These are phyloP conservation scores for Megaustenia siamemsis DNA, from an alignment of 2,888 invertebrate genomes.

Conservation along the genomic window DNA sequence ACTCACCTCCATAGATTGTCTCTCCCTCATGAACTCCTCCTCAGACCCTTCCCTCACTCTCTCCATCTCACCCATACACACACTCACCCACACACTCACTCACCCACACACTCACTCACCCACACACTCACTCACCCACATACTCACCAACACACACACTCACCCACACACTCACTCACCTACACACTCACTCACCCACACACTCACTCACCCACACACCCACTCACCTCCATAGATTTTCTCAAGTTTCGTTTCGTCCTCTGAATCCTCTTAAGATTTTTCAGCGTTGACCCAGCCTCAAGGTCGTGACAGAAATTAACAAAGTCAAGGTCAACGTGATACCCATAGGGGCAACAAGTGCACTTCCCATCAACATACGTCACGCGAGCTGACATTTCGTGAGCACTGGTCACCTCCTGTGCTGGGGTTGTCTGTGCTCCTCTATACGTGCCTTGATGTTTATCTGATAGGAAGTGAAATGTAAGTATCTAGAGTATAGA, in stretches of 20 bases:
- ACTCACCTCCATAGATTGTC: too few relatives aligned
- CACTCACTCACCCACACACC: too few relatives aligned
- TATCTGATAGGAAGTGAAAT: background rate
- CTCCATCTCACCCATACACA: too few relatives aligned
- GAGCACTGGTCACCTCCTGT: conserved; percentile 39
- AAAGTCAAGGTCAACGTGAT: conserved; percentile 93
- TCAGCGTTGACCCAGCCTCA: conserved; percentile 72
- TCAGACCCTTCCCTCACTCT: too few relatives aligned
- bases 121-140: too few relatives aligned
- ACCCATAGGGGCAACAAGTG: conserved; percentile 93
- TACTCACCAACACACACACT: too few relatives aligned
- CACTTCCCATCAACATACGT: conserved; percentile 81
- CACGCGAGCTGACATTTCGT: background rate
- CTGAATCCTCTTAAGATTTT: conserved; percentile 81
- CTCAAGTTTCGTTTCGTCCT: conserved; percentile 87
- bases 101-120: too few relatives aligned
- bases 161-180: too few relatives aligned
- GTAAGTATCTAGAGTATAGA: background rate
- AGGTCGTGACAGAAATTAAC: conserved; percentile 89
- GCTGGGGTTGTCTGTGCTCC: background rate
- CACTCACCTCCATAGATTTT: conserved; percentile 88
- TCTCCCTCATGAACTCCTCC: too few relatives aligned
- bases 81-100: too few relatives aligned
- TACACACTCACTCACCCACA: too few relatives aligned
- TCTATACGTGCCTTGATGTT: background rate